These are phyloP conservation scores for Leptopilina syphax DNA, from an alignment of 2,888 invertebrate species.

Conservation along the genomic window DNA sequence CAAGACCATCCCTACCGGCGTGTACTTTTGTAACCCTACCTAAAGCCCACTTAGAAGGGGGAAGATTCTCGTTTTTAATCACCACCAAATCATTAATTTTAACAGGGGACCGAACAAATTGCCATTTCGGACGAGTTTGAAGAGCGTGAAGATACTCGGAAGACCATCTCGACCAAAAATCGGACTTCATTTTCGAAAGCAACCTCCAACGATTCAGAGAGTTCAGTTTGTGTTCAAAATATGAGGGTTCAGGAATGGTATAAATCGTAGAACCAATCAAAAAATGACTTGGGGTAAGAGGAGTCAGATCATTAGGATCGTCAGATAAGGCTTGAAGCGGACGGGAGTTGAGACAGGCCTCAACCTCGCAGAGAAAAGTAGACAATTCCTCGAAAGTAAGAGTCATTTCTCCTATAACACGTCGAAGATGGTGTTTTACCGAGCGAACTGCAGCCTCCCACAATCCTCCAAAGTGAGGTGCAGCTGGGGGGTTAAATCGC, in stretches of 20 bases:
- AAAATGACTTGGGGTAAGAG: conserved; percentile 3
- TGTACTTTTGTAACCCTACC: neutral
- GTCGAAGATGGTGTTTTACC: neutral
- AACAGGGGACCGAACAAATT: neutral
- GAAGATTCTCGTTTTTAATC: neutral
- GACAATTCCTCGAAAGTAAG: neutral
- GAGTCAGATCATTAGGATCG: neutral
- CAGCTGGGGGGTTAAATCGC: conserved; percentile 4
- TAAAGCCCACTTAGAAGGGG: conserved; percentile 5
- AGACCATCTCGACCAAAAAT: neutral
- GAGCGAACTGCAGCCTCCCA: neutral
- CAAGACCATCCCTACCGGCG: neutral
- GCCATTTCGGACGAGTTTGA: neutral
- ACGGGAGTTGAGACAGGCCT: conserved; percentile 12
- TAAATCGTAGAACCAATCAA: neutral
- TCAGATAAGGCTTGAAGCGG: neutral
- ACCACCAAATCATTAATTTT: conserved; percentile 6
- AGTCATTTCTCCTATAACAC: neutral
- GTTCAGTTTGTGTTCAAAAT: neutral
- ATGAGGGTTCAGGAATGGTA: neutral
- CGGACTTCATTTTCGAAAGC: neutral
- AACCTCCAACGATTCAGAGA: neutral
- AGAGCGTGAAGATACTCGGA: neutral
- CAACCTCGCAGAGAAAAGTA: neutral
- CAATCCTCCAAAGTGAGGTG: neutral